A percentile compares a stretch with the other conserved stretches of the same genome.
These are phyloP conservation scores for Coelopa pilipes DNA, from an alignment of 2,888 invertebrate species.

Conservation along the genomic window DNA sequence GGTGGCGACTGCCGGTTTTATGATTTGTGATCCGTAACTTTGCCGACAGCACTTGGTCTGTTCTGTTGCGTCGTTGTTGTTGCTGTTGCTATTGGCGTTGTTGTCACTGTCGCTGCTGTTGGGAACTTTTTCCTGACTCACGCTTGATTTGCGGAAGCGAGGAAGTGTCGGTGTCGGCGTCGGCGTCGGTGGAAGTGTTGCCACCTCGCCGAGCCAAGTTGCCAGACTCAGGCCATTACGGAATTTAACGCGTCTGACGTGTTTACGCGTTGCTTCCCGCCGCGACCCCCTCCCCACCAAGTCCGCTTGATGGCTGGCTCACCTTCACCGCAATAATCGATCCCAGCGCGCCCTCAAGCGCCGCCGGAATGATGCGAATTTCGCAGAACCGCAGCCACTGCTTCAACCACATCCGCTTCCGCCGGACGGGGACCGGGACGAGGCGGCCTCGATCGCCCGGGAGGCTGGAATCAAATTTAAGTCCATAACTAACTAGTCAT, in stretches of 20 bases:
- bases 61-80: background rate
- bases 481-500: conserved; percentile 63
- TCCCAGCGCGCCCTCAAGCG: conserved; percentile 41
- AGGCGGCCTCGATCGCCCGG: background rate
- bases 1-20: conserved; percentile 14
- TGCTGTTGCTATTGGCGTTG: background rate
- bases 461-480: conserved; percentile 58
- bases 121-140: conserved; percentile 7
- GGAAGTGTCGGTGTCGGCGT: background rate
- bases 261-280: conserved; percentile 22
- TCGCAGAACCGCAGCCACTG: background rate
- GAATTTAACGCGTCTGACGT: conserved; percentile 41
- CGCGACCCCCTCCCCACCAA: no score
- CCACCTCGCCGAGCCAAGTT: conserved; percentile 49
- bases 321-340: conserved; percentile 40
- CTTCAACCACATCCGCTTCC: conserved; percentile 22
- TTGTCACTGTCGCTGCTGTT: conserved; percentile 35
- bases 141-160: background rate
- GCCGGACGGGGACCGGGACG: background rate
- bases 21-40: conserved; percentile 47
- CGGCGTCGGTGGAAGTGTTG: background rate
- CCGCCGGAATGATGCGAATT: conserved; percentile 36
- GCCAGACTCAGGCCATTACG: conserved; percentile 38
- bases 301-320: background rate
- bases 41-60: conserved; percentile 38